Evolutionary conservation across 2,797 vertebrate species (phyloP), one percentile per base, ranked within the genome.

Genomic region (Pseudopleuronectes americanus): DNA sequence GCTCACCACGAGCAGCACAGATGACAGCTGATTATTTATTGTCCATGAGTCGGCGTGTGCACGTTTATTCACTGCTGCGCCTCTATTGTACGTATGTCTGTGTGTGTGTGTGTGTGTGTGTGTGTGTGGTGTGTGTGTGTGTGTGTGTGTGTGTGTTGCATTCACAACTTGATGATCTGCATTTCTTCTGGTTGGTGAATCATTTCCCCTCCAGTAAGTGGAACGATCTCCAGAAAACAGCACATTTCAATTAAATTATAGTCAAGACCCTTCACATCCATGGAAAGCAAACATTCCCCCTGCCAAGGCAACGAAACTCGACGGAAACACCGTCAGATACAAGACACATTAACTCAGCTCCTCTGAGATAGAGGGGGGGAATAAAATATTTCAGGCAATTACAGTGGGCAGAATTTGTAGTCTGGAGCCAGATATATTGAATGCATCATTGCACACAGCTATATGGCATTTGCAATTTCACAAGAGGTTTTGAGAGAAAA

Each of bases 391-490:
- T 61, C 21, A 80, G 54, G 79, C 82, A 90, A 90, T 89, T 85
- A 86, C 63, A 81, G 67, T 65, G 57, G 71, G 80, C 55, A 57
- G 64, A 79, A 80, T 81, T 81, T 68, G 64, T 38, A 78, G 79
- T 78, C 65, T 54, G 26, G 74, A 31, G 28, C 71, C 75, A 67
- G 53, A 77, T 76, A 67, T 72, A 75, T 78, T 83, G 78, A 83
- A 83, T 45, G 87, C 87, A 89, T 82, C 84, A 48, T 22, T 83
- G 85, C 80, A 83, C 77, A 55, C 71, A 71, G 62, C 68, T 64
- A 78, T 65, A 79, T 79, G 76, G 75, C 65, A 73, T 81, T 81
- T 83, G 49, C 59, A 77, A 80, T 85, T 84, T 75, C 70, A 86
- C 62, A 61, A 70, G 67, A 75, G 73, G 57, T 68, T 78, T 54